Evolutionary conservation across 2,797 vertebrate genomes (phyloP).

Genomic region (Glyptemys insculpta): DNA sequence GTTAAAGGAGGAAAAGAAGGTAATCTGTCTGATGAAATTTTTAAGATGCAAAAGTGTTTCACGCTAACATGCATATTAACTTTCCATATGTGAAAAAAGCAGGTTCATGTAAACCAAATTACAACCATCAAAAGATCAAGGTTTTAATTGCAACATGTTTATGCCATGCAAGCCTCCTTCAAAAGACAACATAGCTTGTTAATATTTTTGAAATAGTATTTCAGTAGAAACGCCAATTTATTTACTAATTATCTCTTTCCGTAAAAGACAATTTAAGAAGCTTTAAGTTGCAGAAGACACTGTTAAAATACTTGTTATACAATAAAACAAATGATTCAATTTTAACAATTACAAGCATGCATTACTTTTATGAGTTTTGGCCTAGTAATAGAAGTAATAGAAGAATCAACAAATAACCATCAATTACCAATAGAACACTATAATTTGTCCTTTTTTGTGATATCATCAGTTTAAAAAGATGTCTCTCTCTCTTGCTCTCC

Average conservation of each 20-base stretch:
- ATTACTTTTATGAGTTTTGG: constrained; percentile 81
- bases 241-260: constrained; percentile 82
- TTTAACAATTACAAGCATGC: constrained; percentile 79
- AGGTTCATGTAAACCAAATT: constrained; percentile 48
- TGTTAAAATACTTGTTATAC: constrained; percentile 77
- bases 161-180: constrained; percentile 48
- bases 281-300: constrained; percentile 73
- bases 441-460: constrained; percentile 78
- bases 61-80: not conserved
- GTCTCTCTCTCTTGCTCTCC: constrained; percentile 55
- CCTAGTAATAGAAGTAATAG: constrained; percentile 78
- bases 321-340: constrained; percentile 78
- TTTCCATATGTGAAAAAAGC: not conserved
- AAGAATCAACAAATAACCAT: constrained; percentile 76
- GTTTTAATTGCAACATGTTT: constrained; percentile 71
- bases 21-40: not conserved
- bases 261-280: constrained; percentile 75
- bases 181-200: constrained; percentile 70
- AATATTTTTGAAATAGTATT: constrained; percentile 80
- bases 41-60: not conserved
- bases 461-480: constrained; percentile 72
- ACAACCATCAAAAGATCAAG: constrained; percentile 69
- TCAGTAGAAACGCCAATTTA: constrained; percentile 79
- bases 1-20: not conserved
- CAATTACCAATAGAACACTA: constrained; percentile 81